phyloP scores from a whole-genome alignment of 2,797 vertebrate genomes.

The Diceros bicornis region DNA sequence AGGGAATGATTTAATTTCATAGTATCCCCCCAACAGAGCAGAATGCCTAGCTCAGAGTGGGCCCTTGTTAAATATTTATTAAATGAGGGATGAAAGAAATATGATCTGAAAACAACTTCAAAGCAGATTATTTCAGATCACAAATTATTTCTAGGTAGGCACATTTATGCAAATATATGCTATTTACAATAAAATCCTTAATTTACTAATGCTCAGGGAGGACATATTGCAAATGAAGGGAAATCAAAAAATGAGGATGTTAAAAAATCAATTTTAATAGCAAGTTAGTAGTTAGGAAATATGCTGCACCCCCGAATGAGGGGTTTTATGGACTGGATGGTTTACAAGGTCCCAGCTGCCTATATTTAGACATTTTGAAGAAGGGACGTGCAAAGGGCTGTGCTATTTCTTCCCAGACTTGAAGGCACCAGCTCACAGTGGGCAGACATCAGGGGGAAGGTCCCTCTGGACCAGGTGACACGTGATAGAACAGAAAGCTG shows the following conservation, averaged over 20 bases:
- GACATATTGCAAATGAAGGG: slow-evolving; percentile 8
- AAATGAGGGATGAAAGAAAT: slow-evolving; percentile 55
- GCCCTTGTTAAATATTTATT: slow-evolving; percentile 66
- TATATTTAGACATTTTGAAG: not conserved
- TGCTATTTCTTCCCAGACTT: not conserved
- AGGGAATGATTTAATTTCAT: not conserved
- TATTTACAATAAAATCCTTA: slow-evolving; percentile 39
- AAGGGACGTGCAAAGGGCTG: not conserved
- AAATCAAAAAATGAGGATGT: not conserved
- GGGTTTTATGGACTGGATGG: not conserved
- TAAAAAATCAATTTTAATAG: slow-evolving; percentile 5
- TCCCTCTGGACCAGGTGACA: not conserved
- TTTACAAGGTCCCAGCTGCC: not conserved
- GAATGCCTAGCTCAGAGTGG: slow-evolving; percentile 4
- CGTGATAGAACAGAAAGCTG: not conserved
- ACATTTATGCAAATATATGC: slow-evolving; percentile 4
- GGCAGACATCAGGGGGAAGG: not conserved
- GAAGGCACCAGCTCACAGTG: not conserved
- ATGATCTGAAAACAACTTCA: slow-evolving; percentile 52
- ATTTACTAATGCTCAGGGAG: slow-evolving; percentile 39
- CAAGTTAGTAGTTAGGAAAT: not conserved
- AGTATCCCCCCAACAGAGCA: not conserved
- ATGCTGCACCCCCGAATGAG: not conserved
- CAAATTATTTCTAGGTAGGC: slow-evolving; percentile 51
- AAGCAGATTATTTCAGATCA: slow-evolving; percentile 51